Evolutionary conservation across 1,140 invertebrate genomes (phyloP).

Genomic region (Campoletis sonorensis): DNA sequence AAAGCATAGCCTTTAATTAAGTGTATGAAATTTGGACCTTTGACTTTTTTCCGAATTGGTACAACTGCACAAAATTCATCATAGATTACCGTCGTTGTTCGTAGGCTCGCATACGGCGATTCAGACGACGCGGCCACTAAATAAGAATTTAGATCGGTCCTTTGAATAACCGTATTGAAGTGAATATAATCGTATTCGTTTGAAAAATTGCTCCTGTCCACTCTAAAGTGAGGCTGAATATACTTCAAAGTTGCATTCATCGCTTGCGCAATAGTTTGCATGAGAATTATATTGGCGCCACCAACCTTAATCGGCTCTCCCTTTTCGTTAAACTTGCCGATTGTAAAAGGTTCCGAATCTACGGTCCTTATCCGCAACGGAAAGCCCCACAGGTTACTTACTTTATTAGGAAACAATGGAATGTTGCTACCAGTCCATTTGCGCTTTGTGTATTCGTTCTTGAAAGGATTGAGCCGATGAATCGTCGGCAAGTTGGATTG

Average conservation of each 20-base stretch:
- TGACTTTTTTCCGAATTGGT: not conserved
- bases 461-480: slow-evolving; percentile 48
- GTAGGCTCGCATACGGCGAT: not conserved
- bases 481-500: not conserved
- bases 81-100: not conserved
- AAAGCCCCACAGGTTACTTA: slow-evolving; percentile 43
- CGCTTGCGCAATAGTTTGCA: too few relatives aligned
- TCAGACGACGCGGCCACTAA: not conserved
- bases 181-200: too few relatives aligned
- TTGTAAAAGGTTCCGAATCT: slow-evolving; percentile 34
- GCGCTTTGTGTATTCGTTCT: slow-evolving; percentile 1
- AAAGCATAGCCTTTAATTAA: slow-evolving; percentile 8
- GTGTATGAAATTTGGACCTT: slow-evolving; percentile 4
- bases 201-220: too few relatives aligned
- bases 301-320: not conserved
- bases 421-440: not conserved
- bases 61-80: slow-evolving; percentile 47
- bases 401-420: slow-evolving; percentile 37
- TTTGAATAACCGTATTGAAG: too few relatives aligned
- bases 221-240: too few relatives aligned
- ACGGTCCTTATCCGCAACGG: slow-evolving; percentile 20
- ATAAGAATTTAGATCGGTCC: too few relatives aligned
- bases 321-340: slow-evolving; percentile 32
- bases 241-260: too few relatives aligned
- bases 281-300: not conserved